Evolutionary conservation across 2,888 invertebrate genomes (phyloP).

Genomic region (Diaprepes abbreviatus): DNA sequence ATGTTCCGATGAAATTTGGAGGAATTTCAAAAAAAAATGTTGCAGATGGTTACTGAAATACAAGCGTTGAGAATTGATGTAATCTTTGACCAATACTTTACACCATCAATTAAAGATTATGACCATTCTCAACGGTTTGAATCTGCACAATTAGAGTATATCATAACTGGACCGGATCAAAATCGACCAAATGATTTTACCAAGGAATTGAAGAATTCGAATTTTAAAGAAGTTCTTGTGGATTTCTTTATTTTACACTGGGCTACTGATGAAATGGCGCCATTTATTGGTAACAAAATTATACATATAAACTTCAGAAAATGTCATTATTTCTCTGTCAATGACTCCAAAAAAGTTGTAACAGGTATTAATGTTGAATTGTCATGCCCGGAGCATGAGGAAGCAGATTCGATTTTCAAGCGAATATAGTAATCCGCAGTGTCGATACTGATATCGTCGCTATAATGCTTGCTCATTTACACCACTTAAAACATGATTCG

Average conservation of each 20-base stretch:
- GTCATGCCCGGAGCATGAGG: constrained; percentile 43
- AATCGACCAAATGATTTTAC: constrained; percentile 49
- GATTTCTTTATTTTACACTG: constrained; percentile 56
- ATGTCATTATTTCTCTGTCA: constrained; percentile 56
- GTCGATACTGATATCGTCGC: constrained; percentile 33
- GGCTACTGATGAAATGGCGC: constrained; percentile 55
- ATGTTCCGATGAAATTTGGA: too few relatives aligned
- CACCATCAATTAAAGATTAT: too few relatives aligned
- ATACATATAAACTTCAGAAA: constrained; percentile 49
- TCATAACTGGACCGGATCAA: constrained; percentile 56
- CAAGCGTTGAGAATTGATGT: too few relatives aligned
- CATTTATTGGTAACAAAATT: constrained; percentile 54
- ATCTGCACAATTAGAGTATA: too few relatives aligned
- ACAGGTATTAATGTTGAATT: constrained; percentile 44
- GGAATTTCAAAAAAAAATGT: too few relatives aligned
- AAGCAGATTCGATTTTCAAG: constrained; percentile 21
- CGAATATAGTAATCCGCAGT: constrained; percentile 21
- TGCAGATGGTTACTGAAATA: too few relatives aligned
- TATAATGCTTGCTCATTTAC: constrained; percentile 34
- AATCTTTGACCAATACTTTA: too few relatives aligned
- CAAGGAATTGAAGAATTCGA: constrained; percentile 47
- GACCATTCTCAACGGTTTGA: too few relatives aligned
- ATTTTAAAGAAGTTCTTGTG: constrained; percentile 56
- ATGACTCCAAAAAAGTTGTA: constrained; percentile 27
- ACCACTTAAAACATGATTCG: constrained; percentile 25